A percentile compares a stretch with the other conserved stretches of the same genome.
Evolutionary conservation across 2,113 vertebrate genomes (phyloP).

Genomic region (Phycodurus eques): DNA sequence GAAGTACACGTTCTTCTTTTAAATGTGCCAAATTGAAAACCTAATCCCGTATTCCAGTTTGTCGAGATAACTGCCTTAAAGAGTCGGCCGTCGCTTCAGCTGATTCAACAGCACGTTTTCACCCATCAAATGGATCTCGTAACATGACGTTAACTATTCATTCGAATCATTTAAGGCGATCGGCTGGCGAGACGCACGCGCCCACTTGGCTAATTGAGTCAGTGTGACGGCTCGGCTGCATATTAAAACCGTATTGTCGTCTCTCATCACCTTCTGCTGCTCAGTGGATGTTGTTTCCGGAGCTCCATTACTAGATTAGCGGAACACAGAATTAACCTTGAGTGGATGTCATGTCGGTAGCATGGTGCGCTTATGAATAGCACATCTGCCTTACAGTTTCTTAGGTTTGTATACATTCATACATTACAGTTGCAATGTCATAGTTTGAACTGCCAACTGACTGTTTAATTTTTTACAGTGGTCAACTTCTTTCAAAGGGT

Average conservation of each 20-base stretch:
- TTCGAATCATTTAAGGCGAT: background rate
- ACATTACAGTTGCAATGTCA: no score
- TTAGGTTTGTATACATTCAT: no score
- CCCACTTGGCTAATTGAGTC: background rate
- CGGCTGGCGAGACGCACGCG: background rate
- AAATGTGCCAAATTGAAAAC: conserved; percentile 23
- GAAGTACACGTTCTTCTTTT: conserved; percentile 26
- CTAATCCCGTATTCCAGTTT: background rate
- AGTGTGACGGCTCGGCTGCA: background rate
- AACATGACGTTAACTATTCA: conserved; percentile 1
- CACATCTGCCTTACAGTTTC: background rate
- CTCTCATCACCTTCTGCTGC: background rate
- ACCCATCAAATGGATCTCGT: background rate
- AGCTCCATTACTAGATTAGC: background rate
- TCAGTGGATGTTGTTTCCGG: background rate
- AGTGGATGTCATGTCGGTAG: background rate
- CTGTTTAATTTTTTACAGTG: no score
- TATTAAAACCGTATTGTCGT: conserved; percentile 1
- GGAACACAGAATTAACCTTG: background rate
- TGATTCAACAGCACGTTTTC: background rate
- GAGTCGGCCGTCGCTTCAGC: background rate
- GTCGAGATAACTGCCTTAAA: background rate
- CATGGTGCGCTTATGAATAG: background rate
- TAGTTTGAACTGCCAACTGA: no score
- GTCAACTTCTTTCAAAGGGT: no score